Evolutionary conservation across 2,888 invertebrate genomes (phyloP).

Genomic region (Lithophane socia): DNA sequence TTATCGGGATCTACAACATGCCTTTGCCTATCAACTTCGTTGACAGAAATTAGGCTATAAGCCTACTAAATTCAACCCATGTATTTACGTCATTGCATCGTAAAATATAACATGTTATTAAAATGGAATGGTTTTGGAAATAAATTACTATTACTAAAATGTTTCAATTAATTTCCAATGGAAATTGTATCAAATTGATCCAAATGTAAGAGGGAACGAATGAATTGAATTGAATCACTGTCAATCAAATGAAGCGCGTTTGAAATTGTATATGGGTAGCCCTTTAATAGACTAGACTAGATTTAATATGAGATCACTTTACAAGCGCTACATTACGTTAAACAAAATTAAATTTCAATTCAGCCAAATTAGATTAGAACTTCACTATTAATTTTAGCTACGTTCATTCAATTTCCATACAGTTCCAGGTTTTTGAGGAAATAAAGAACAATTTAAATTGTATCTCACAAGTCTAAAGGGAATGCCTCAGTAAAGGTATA

Average conservation of each 20-base stretch:
- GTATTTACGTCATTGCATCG: neutral
- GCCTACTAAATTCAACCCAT: neutral
- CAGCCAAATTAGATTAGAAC: neutral
- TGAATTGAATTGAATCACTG: constrained; percentile 28
- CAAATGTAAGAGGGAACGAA: constrained; percentile 8
- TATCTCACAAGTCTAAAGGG: constrained; percentile 18
- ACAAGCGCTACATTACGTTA: neutral
- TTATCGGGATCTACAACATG: constrained; percentile 3
- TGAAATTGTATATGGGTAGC: neutral
- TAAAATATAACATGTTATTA: neutral
- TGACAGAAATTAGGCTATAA: neutral
- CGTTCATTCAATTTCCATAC: neutral
- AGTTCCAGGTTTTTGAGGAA: constrained; percentile 5
- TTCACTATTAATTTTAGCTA: neutral
- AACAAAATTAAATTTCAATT: neutral
- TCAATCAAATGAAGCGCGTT: constrained; percentile 19
- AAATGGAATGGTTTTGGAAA: too few species aligned
- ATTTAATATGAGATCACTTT: neutral
- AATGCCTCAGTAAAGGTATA: constrained; percentile 1
- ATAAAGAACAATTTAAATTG: constrained; percentile 31
- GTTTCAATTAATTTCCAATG: constrained; percentile 8
- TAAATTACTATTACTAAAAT: neutral
- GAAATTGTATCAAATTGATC: neutral
- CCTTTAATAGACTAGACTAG: neutral
- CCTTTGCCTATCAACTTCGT: neutral